Evolutionary conservation across 2,797 vertebrate species (phyloP).

Genomic region (Natrix natrix): DNA sequence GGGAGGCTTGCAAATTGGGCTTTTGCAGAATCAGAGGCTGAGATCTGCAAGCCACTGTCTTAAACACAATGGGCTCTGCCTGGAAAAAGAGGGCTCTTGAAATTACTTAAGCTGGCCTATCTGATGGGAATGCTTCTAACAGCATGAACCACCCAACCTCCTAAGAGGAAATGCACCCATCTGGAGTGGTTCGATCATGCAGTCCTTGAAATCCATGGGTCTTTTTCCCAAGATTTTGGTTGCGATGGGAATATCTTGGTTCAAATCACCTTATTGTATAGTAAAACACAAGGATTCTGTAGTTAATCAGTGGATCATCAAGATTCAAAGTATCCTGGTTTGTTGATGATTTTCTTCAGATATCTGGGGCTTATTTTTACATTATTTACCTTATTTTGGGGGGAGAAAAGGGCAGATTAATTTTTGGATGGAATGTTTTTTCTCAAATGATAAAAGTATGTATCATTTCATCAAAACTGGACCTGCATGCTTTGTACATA

Average conservation of each 20-base stretch:
- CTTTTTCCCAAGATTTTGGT: not conserved
- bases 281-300: not conserved
- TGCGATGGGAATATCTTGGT: not conserved
- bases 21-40: slow-evolving; percentile 39
- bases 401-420: not conserved
- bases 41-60: not conserved
- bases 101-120: not conserved
- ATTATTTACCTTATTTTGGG: too few relatives aligned
- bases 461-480: not conserved
- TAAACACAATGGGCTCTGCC: not conserved
- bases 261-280: not conserved
- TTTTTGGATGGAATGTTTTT: not conserved
- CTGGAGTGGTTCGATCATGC: not conserved
- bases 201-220: not conserved
- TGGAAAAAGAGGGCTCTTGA: slow-evolving; percentile 2
- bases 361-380: not conserved
- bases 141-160: not conserved
- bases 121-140: not conserved
- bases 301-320: not conserved
- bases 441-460: not conserved
- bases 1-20: slow-evolving; percentile 60
- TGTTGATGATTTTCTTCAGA: not conserved
- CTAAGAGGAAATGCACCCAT: not conserved
- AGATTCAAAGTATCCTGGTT: not conserved
- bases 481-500: not conserved